Percentiles rank a stretch among this genome's conserved stretches.
Conservation (phyloP, 2,113 vertebrate species). For the Zeus faber region DNA sequence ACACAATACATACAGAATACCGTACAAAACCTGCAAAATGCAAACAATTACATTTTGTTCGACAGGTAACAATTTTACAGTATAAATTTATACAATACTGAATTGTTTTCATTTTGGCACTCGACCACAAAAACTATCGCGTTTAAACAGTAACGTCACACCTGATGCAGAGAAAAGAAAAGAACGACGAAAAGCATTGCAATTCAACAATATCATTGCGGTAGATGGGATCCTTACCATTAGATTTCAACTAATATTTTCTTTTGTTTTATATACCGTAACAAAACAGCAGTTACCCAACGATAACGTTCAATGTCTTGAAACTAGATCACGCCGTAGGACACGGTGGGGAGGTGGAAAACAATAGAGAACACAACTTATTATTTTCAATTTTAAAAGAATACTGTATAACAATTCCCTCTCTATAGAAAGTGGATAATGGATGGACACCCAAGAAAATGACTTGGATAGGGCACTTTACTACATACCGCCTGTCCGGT, state of each 20-base stretch:
- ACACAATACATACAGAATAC: slow-evolving; percentile 76
- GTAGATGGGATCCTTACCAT: slow-evolving; percentile 55
- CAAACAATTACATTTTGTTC: slow-evolving; percentile 77
- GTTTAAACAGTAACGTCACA: slow-evolving; percentile 66
- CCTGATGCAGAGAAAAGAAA: slow-evolving; percentile 35
- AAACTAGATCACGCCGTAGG: too few species aligned
- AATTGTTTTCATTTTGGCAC: slow-evolving; percentile 77
- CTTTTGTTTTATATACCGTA: slow-evolving; percentile 27
- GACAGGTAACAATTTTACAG: slow-evolving; percentile 74
- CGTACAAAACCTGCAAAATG: slow-evolving; percentile 81
- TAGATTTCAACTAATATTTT: slow-evolving; percentile 24
- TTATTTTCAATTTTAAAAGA: not conserved
- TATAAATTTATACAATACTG: slow-evolving; percentile 80
- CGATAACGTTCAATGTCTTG: slow-evolving; percentile 42
- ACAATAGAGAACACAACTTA: too few species aligned
- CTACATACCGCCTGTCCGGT: too few species aligned
- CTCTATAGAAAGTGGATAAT: not conserved
- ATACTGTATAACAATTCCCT: not conserved
- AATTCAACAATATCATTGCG: slow-evolving; percentile 53
- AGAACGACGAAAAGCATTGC: slow-evolving; percentile 53
- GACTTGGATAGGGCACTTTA: too few species aligned
- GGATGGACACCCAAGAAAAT: too few species aligned
- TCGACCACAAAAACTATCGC: slow-evolving; percentile 68
- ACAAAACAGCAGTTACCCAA: slow-evolving; percentile 59
- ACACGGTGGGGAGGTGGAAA: too few species aligned